phyloP scores from a whole-genome alignment of 2,888 invertebrate genomes.

The Alcis repandata region DNA sequence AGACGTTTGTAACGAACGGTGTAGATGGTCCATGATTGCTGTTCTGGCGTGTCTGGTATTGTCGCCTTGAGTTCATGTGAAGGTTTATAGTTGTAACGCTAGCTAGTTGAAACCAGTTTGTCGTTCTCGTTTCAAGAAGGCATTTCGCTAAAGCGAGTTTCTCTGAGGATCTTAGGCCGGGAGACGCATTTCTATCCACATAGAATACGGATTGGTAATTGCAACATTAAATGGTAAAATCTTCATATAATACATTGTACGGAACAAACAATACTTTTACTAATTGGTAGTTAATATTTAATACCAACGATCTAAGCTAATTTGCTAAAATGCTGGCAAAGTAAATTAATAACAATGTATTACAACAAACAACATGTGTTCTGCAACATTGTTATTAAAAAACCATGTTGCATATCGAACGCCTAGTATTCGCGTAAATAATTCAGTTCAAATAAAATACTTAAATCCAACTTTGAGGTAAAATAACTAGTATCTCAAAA shows the following conservation, averaged over 20 bases:
- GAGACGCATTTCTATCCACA: not conserved
- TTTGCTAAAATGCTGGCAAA: too few relatives aligned
- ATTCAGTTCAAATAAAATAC: too few relatives aligned
- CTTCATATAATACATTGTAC: not conserved
- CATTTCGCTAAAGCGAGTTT: slow-evolving; percentile 15
- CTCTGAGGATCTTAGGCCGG: not conserved
- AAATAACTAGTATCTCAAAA: not conserved
- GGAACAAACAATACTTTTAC: not conserved
- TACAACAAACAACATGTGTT: too few relatives aligned
- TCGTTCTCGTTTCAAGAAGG: slow-evolving; percentile 17
- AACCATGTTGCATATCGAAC: too few relatives aligned
- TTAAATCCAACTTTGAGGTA: too few relatives aligned
- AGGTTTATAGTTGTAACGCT: slow-evolving; percentile 12
- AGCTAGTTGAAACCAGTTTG: slow-evolving; percentile 25
- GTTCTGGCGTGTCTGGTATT: slow-evolving; percentile 7
- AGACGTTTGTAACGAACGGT: slow-evolving; percentile 59
- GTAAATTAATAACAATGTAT: too few relatives aligned
- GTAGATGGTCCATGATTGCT: slow-evolving; percentile 56
- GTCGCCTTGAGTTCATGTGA: slow-evolving; percentile 20
- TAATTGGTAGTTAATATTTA: too few relatives aligned
- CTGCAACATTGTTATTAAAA: too few relatives aligned
- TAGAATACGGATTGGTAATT: not conserved
- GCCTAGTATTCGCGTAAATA: too few relatives aligned
- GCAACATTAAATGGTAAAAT: not conserved
- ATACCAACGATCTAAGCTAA: too few relatives aligned